Evolutionary conservation across 2,888 invertebrate genomes (phyloP).

Genomic region (Oscheius sp.): DNA sequence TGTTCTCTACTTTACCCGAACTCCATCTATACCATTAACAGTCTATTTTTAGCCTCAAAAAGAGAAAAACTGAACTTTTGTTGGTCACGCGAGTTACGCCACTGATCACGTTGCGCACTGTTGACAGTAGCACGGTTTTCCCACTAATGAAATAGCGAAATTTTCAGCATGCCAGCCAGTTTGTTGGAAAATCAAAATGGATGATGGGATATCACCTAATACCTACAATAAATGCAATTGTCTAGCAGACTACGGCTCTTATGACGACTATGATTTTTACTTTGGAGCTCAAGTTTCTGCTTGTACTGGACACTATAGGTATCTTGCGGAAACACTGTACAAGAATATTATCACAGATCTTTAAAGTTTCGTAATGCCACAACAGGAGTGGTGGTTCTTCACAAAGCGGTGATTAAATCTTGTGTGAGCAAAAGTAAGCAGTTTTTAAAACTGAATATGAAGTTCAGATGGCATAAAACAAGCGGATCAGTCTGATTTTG

Average conservation of each 20-base stretch:
- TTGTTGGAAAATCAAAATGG: slow-evolving; percentile 41
- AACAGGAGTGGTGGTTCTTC: slow-evolving; percentile 47
- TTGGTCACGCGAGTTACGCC: background rate
- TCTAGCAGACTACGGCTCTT: slow-evolving; percentile 5
- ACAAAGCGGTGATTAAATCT: slow-evolving; percentile 46
- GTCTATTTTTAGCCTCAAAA: background rate
- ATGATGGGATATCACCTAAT: slow-evolving; percentile 38
- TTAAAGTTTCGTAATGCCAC: slow-evolving; percentile 47
- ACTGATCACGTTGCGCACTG: slow-evolving; percentile 6
- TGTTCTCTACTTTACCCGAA: too few relatives aligned
- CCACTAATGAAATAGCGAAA: background rate
- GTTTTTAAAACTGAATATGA: background rate
- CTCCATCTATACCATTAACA: too few relatives aligned
- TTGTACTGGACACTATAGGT: slow-evolving; percentile 32
- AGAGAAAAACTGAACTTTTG: background rate
- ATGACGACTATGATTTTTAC: slow-evolving; percentile 27
- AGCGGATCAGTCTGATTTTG: slow-evolving; percentile 44
- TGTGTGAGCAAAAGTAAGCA: slow-evolving; percentile 40
- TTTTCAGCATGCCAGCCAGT: slow-evolving; percentile 43
- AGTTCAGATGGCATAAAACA: slow-evolving; percentile 33
- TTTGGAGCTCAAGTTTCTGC: slow-evolving; percentile 19
- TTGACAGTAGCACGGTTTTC: background rate
- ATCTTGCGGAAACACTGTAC: background rate
- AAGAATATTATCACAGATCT: slow-evolving; percentile 36
- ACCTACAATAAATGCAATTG: slow-evolving; percentile 46